Conservation (phyloP, 2,888 invertebrate genomes). For the Drosophila kanekoi region DNA sequence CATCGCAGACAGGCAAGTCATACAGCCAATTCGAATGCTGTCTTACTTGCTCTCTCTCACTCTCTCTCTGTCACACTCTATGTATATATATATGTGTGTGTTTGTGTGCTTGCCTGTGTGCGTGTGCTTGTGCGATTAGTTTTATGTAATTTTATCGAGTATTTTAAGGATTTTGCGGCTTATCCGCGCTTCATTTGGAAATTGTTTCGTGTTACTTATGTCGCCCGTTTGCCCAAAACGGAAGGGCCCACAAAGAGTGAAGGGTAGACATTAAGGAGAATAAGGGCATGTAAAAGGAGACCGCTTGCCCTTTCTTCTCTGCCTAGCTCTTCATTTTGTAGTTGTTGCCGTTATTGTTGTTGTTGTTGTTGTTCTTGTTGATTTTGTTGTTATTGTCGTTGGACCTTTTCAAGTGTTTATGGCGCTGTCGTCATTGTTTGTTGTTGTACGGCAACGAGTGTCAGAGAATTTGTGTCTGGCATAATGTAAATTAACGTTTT, state of each 20-base stretch:
- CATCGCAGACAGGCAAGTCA: conserved; percentile 51
- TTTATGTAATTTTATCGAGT: conserved; percentile 84
- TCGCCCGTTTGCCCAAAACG: conserved; percentile 51
- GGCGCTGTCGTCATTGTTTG: conserved; percentile 65
- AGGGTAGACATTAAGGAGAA: conserved; percentile 24
- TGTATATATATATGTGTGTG: conserved; percentile 7
- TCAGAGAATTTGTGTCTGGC: conserved; percentile 39
- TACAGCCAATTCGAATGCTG: conserved; percentile 52
- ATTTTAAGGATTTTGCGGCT: conserved; percentile 83
- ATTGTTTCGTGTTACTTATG: conserved; percentile 80
- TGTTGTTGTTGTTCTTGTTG: conserved; percentile 29
- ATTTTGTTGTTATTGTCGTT: conserved; percentile 28
- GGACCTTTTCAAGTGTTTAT: conserved; percentile 68
- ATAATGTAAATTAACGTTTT: conserved; percentile 74
- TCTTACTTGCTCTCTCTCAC: conserved; percentile 20
- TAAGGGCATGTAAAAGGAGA: conserved; percentile 55
- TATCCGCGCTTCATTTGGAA: conserved; percentile 80
- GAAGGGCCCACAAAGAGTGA: conserved; percentile 27
- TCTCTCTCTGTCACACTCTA: background rate
- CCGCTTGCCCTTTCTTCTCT: conserved; percentile 46
- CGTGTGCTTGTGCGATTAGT: conserved; percentile 82
- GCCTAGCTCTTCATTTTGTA: conserved; percentile 17
- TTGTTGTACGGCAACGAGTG: conserved; percentile 55
- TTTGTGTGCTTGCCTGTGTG: conserved; percentile 39
- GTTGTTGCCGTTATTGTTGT: conserved; percentile 45